Evolutionary conservation across 2,888 invertebrate species (phyloP).

Genomic region (Marronus borbonicus): DNA sequence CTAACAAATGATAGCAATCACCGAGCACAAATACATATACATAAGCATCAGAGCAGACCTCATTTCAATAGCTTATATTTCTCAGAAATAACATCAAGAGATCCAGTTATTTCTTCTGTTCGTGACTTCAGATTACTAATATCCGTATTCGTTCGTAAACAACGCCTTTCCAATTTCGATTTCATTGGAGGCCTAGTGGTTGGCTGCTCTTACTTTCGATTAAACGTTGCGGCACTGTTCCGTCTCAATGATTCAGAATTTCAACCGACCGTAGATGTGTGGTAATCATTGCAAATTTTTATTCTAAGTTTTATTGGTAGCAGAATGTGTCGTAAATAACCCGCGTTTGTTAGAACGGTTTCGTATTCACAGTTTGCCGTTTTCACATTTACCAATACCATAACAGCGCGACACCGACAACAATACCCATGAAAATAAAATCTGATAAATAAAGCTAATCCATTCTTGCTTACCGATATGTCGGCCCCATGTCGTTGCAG

Average conservation of each 20-base stretch:
- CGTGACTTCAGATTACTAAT: constrained; percentile 9
- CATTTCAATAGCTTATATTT: background rate
- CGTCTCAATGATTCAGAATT: constrained; percentile 38
- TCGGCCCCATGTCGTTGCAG: too few species aligned
- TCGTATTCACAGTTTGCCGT: background rate
- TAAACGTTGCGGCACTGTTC: constrained; percentile 33
- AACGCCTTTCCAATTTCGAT: constrained; percentile 34
- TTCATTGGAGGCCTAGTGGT: constrained; percentile 21
- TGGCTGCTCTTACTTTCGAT: constrained; percentile 41
- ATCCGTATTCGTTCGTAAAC: background rate
- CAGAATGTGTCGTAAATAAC: constrained; percentile 22
- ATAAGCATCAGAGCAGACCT: background rate
- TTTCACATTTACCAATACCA: too few species aligned
- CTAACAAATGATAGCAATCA: background rate
- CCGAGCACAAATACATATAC: background rate
- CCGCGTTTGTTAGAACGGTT: background rate
- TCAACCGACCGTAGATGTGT: constrained; percentile 30
- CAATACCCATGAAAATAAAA: too few species aligned
- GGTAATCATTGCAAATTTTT: constrained; percentile 32
- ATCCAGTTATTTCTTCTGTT: background rate
- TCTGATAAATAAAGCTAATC: too few species aligned
- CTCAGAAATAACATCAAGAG: constrained; percentile 6
- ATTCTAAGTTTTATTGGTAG: constrained; percentile 14
- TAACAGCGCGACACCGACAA: too few species aligned
- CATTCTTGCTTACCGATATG: too few species aligned